phyloP scores from a whole-genome alignment of 2,113 vertebrate species.

The Sardina pilchardus region DNA sequence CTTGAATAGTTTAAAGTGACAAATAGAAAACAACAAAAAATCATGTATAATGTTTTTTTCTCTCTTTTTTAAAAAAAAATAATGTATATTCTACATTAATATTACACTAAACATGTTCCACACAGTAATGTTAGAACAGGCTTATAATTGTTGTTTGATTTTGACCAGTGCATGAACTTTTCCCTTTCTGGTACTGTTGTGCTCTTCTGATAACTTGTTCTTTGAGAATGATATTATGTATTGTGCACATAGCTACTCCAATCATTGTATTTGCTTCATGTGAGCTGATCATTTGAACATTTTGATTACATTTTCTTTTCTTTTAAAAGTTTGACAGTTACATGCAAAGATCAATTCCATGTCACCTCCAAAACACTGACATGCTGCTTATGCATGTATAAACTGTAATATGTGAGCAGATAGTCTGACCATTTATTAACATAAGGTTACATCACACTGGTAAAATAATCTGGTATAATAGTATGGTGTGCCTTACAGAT shows the following conservation, averaged over 20 bases:
- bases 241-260: slow-evolving; percentile 37
- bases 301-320: not conserved
- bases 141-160: not conserved
- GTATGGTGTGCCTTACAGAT: not conserved
- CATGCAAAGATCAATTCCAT: not conserved
- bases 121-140: slow-evolving; percentile 2
- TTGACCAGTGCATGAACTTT: slow-evolving; percentile 1
- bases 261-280: slow-evolving; percentile 21
- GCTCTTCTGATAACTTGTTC: slow-evolving; percentile 44
- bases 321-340: not conserved
- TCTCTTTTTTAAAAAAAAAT: no score
- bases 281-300: slow-evolving; percentile 26
- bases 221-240: slow-evolving; percentile 39
- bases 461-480: not conserved
- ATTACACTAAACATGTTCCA: not conserved
- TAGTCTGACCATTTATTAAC: not conserved
- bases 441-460: not conserved
- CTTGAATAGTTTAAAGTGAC: not conserved
- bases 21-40: not conserved
- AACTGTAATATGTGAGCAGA: not conserved
- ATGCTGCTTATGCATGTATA: not conserved
- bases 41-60: not conserved
- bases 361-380: slow-evolving; percentile 1
- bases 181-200: slow-evolving; percentile 34
- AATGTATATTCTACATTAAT: not conserved